Base-by-base conservation (phyloP, 2,888 invertebrate genomes). In the Malthinus flaveolus region DNA sequence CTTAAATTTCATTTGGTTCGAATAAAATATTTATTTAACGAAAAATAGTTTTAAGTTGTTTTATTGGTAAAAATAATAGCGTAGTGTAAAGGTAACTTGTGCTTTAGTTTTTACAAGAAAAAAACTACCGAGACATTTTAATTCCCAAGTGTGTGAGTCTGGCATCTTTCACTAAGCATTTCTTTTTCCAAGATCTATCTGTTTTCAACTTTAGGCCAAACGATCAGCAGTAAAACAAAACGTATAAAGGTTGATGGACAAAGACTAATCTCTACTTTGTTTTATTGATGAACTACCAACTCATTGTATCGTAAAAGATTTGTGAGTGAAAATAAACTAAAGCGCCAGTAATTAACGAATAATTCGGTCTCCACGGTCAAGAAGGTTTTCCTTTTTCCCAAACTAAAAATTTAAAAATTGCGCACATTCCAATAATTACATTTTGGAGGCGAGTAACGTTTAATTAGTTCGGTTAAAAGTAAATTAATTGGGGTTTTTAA, bases 131-230 rank as follows among this genome's bases (percentile, higher is more conserved):
- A 49, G 36, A 49, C 37, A 49, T 23, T 37, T 23, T 37, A 37
- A 49, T 49, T 49, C 49, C 49, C 37, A 37, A 49, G 37, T 37
- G 37, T 49, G 37, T 37, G 12, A 34, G 37, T 49, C 37, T 49
- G 37, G 49, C 37, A 49, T 36, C 49, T 37, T 49, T 49, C 49
- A 32, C 37, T 37, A 49, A 36, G 36, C 49, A 37, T 49, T 49
- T 49, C 49, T 37, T 49, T 37, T 31, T 37, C 32, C 49, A 36
- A 49, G 49, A 49, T 49, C 49, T 49, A 49, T 49, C 49, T 49
- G 49, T 49, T 49, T 49, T 49, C 49, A 49, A 49, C 37, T 49
- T 49, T 42, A 49, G 49, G 49, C 32, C 49, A 37, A 49, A 49
- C 49, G 49, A 10, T 37, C 49, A 37, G 49, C 37, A 37, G 49